Conservation (phyloP, 2,797 vertebrate genomes). For the Danio aesculapii region DNA sequence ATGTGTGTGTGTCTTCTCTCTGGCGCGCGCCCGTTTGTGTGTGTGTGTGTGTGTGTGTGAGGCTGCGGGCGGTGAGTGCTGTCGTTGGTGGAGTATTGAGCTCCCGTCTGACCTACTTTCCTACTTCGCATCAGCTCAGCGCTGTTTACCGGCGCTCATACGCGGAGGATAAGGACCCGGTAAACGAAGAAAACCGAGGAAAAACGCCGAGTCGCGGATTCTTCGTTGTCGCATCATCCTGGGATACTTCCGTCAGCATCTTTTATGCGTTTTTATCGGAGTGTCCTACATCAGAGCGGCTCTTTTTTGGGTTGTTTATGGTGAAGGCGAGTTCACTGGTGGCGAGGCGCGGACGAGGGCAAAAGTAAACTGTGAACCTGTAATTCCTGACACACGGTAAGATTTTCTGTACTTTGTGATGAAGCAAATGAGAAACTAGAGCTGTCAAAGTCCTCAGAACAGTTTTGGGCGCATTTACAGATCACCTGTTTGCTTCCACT, state of each 20-base stretch:
- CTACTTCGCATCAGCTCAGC: slow-evolving; percentile 72
- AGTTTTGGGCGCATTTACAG: neutral
- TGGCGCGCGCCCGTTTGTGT: slow-evolving; percentile 35
- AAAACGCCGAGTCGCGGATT: slow-evolving; percentile 19
- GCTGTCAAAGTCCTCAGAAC: neutral
- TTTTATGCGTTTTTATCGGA: neutral
- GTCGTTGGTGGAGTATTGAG: slow-evolving; percentile 77
- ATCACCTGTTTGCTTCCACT: neutral
- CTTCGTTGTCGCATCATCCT: neutral
- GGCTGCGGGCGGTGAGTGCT: slow-evolving; percentile 74
- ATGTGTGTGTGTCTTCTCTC: slow-evolving; percentile 1
- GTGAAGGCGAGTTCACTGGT: slow-evolving; percentile 45
- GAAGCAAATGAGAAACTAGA: neutral
- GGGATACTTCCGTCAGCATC: neutral
- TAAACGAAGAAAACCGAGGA: slow-evolving; percentile 63
- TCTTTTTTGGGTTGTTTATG: slow-evolving; percentile 30
- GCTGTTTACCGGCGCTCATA: slow-evolving; percentile 78
- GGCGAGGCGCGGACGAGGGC: slow-evolving; percentile 55
- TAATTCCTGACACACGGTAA: slow-evolving; percentile 70
- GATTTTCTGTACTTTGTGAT: slow-evolving; percentile 9
- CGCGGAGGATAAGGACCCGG: slow-evolving; percentile 73
- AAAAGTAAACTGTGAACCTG: slow-evolving; percentile 25
- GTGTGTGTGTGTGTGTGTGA: slow-evolving; percentile 56
- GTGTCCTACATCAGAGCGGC: neutral
- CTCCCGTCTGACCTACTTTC: slow-evolving; percentile 89